phyloP scores from a whole-genome alignment of 1,140 invertebrate species.

The Euura lappo region DNA sequence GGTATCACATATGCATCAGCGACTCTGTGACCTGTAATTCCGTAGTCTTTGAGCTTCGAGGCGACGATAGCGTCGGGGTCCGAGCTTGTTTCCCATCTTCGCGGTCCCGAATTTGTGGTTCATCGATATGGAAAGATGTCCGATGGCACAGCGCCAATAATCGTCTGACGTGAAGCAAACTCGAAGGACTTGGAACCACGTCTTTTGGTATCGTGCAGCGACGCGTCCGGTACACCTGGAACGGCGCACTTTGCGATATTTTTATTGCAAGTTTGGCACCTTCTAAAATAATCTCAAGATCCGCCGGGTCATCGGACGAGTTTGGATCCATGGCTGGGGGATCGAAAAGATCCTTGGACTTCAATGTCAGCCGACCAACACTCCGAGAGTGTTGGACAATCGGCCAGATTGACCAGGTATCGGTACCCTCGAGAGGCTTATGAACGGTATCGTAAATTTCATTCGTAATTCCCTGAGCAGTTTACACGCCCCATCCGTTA shows the following conservation, averaged over 20 bases:
- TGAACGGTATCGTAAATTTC: constrained; percentile 66
- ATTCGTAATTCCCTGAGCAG: constrained; percentile 62
- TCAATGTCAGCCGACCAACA: constrained; percentile 70
- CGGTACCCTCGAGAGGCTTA: constrained; percentile 63
- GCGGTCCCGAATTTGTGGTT: constrained; percentile 76
- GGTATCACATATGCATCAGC: constrained; percentile 82
- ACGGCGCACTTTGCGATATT: constrained; percentile 65
- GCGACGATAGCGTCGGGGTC: constrained; percentile 78
- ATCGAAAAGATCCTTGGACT: constrained; percentile 74
- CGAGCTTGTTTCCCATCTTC: constrained; percentile 74
- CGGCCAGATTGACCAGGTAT: constrained; percentile 71
- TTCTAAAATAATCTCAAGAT: constrained; percentile 71
- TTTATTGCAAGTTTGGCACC: constrained; percentile 70
- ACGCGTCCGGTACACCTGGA: constrained; percentile 65
- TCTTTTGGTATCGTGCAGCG: constrained; percentile 62
- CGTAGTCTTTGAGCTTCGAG: constrained; percentile 72
- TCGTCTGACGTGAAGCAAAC: constrained; percentile 63
- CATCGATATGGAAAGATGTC: constrained; percentile 66
- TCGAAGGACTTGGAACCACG: constrained; percentile 63
- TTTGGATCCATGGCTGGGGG: constrained; percentile 78
- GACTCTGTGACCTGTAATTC: constrained; percentile 73
- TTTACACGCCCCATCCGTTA: constrained; percentile 64
- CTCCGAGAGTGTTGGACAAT: constrained; percentile 79
- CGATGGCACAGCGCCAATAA: constrained; percentile 78
- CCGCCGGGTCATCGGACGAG: constrained; percentile 71